Evolutionary conservation across 2,888 invertebrate genomes (phyloP).

Genomic region (Lydus trimaculatus): DNA sequence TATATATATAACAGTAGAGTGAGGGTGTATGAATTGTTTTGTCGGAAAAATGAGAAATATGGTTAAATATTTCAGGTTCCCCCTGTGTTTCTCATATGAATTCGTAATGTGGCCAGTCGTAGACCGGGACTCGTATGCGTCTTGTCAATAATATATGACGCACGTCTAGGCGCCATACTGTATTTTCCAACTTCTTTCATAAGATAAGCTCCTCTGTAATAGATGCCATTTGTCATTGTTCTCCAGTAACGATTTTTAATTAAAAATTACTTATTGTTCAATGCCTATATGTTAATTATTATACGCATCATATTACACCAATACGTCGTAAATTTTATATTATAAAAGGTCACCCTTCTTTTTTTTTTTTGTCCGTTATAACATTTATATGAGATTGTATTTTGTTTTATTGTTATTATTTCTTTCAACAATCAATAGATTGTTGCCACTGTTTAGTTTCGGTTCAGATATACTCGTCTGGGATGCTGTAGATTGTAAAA

Average conservation of each 20-base stretch:
- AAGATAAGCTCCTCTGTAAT: constrained; percentile 20
- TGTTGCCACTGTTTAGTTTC: constrained; percentile 10
- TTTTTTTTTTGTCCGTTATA: constrained; percentile 33
- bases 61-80: constrained; percentile 62
- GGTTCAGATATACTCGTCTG: constrained; percentile 14
- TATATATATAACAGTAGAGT: neutral
- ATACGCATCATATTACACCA: constrained; percentile 42
- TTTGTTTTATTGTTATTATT: constrained; percentile 13
- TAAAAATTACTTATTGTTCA: constrained; percentile 40
- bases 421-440: constrained; percentile 8
- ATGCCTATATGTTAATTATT: constrained; percentile 50
- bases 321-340: constrained; percentile 48
- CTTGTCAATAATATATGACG: constrained; percentile 63
- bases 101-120: constrained; percentile 52
- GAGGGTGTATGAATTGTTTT: constrained; percentile 38
- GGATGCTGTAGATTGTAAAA: constrained; percentile 39
- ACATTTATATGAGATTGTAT: constrained; percentile 35
- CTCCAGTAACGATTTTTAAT: constrained; percentile 7
- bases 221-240: constrained; percentile 14
- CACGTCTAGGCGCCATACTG: constrained; percentile 49
- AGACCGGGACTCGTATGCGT: constrained; percentile 50
- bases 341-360: constrained; percentile 38
- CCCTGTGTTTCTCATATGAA: constrained; percentile 61
- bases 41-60: constrained; percentile 57
- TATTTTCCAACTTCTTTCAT: constrained; percentile 13